phyloP scores from a whole-genome alignment of 2,797 vertebrate species.

The Helarctos malayanus region DNA sequence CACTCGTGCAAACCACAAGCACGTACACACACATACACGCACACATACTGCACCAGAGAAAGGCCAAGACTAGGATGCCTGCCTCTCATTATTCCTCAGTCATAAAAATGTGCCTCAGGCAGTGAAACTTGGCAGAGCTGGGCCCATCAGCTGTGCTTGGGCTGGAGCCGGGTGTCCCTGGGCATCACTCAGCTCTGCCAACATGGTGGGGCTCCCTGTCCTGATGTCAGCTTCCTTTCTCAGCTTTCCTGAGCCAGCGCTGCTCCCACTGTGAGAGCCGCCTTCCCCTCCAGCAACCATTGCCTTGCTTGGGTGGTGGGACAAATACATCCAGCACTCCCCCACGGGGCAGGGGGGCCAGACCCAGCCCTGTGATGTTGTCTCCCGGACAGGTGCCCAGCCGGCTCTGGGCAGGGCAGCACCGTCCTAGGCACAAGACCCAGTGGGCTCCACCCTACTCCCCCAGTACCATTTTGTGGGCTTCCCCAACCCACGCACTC shows the following conservation, averaged over 20 bases:
- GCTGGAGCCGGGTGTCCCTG: conserved; percentile 63
- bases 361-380: neutral
- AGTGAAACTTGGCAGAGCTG: conserved; percentile 77
- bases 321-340: neutral
- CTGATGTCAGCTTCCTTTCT: conserved; percentile 52
- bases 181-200: conserved; percentile 48
- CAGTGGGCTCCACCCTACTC: neutral
- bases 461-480: neutral
- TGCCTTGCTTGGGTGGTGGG: neutral
- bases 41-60: neutral
- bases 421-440: neutral
- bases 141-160: conserved; percentile 51
- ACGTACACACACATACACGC: too few species aligned
- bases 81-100: conserved; percentile 71
- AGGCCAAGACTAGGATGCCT: neutral
- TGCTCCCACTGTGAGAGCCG: neutral
- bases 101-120: conserved; percentile 76
- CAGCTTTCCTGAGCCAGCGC: neutral
- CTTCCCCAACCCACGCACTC: neutral
- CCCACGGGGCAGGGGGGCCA: neutral
- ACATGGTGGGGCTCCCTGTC: conserved; percentile 59
- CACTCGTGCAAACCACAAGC: neutral
- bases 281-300: neutral
- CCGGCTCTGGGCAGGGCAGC: neutral
- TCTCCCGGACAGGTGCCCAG: conserved; percentile 6